Conservation (phyloP, 1,140 invertebrate species). For the Vanessa atalanta region DNA sequence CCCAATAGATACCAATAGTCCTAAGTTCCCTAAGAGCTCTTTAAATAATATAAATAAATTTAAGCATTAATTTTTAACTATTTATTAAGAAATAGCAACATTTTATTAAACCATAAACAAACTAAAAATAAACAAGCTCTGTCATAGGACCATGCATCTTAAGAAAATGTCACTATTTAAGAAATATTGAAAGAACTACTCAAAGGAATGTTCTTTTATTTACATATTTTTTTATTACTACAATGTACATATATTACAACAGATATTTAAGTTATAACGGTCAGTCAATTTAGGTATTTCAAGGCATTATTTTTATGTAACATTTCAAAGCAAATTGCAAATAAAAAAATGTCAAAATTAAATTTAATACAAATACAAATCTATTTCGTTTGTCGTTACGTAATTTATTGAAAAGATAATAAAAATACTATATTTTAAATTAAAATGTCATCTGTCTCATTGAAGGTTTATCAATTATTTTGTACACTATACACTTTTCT, state of each 20-base stretch:
- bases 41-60: constrained; percentile 17
- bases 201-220: constrained; percentile 63
- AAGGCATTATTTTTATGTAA: constrained; percentile 7
- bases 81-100: constrained; percentile 1
- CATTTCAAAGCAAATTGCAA: neutral
- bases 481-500: too few relatives aligned
- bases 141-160: constrained; percentile 16
- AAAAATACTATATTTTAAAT: too few relatives aligned
- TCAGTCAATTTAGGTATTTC: constrained; percentile 2
- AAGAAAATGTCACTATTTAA: neutral
- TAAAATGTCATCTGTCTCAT: too few relatives aligned
- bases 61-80: constrained; percentile 3
- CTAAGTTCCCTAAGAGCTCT: constrained; percentile 9
- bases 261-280: neutral
- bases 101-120: constrained; percentile 4
- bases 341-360: neutral
- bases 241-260: constrained; percentile 27
- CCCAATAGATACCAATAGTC: constrained; percentile 7
- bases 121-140: neutral
- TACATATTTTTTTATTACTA: constrained; percentile 18
- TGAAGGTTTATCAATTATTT: too few relatives aligned
- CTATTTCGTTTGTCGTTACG: too few relatives aligned
- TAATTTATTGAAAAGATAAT: too few relatives aligned
- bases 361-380: too few relatives aligned
- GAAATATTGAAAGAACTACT: constrained; percentile 59